phyloP scores from a whole-genome alignment of 1,140 invertebrate species.

The Hestina assimilis region DNA sequence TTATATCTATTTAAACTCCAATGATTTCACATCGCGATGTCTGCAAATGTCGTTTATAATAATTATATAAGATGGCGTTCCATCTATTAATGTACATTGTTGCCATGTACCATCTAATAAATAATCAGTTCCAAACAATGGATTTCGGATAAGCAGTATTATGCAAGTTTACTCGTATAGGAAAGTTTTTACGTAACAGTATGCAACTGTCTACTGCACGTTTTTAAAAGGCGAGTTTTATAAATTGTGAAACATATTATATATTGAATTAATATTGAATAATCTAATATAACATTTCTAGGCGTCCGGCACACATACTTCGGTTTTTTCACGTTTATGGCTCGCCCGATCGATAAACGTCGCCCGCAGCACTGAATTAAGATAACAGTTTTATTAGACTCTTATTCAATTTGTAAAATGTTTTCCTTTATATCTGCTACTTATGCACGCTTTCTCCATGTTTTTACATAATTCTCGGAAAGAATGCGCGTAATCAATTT shows the following conservation, averaged over 20 bases:
- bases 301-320: conserved; percentile 23
- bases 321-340: conserved; percentile 35
- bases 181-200: not conserved
- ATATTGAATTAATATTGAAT: conserved; percentile 24
- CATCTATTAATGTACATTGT: not conserved
- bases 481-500: conserved; percentile 8
- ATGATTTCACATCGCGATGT: conserved; percentile 17
- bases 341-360: conserved; percentile 49
- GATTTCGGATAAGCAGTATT: not conserved
- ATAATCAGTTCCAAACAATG: not conserved
- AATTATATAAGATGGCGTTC: not conserved
- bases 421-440: conserved; percentile 18
- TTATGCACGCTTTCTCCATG: conserved; percentile 22
- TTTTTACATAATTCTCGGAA: conserved; percentile 12
- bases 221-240: not conserved
- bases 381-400: conserved; percentile 61
- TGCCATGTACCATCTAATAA: not conserved
- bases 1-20: conserved; percentile 24
- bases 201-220: conserved; percentile 4
- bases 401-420: conserved; percentile 48
- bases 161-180: not conserved
- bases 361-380: conserved; percentile 55
- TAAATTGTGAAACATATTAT: conserved; percentile 7
- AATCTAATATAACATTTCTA: conserved; percentile 19
- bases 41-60: not conserved